A percentile compares a stretch with the other conserved stretches of the same genome.
Evolutionary conservation across 2,113 vertebrate species (phyloP).

Genomic region (Megaleporinus macrocephalus): DNA sequence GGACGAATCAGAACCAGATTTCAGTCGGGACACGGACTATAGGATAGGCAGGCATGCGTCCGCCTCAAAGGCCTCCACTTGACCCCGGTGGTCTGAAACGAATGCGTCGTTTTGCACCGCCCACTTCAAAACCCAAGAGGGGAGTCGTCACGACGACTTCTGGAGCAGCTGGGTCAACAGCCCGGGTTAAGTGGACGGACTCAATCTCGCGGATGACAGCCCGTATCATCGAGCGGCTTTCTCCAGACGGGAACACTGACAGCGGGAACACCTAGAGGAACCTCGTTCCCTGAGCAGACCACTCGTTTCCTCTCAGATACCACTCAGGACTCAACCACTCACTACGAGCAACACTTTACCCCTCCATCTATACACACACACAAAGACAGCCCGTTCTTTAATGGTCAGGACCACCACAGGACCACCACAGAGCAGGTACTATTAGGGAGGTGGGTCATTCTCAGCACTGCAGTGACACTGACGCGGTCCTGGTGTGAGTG

Average conservation of each 20-base stretch:
- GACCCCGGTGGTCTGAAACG: no score
- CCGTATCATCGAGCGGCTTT: conserved; percentile 28
- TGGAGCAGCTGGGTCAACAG: conserved; percentile 43
- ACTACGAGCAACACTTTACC: background rate
- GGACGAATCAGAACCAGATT: background rate
- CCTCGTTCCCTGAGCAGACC: conserved; percentile 9
- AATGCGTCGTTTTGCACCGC: background rate
- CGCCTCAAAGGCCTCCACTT: no score
- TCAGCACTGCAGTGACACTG: no score
- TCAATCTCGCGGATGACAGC: conserved; percentile 37
- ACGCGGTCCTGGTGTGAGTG: no score
- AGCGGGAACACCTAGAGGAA: conserved; percentile 25
- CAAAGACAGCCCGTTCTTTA: no score
- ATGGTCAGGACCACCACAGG: no score
- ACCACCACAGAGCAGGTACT: no score
- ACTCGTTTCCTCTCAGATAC: conserved; percentile 5
- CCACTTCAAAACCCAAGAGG: background rate
- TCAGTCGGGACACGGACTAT: conserved; percentile 9
- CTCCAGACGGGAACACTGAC: background rate
- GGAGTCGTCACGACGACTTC: background rate
- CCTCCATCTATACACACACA: no score
- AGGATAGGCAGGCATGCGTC: no score
- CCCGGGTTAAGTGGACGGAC: conserved; percentile 17
- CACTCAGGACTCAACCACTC: conserved; percentile 8
- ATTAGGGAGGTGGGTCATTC: no score